Percentiles rank a stretch among this genome's conserved stretches.
Conservation (phyloP, 2,888 invertebrate species). For the Tigriopus californicus region DNA sequence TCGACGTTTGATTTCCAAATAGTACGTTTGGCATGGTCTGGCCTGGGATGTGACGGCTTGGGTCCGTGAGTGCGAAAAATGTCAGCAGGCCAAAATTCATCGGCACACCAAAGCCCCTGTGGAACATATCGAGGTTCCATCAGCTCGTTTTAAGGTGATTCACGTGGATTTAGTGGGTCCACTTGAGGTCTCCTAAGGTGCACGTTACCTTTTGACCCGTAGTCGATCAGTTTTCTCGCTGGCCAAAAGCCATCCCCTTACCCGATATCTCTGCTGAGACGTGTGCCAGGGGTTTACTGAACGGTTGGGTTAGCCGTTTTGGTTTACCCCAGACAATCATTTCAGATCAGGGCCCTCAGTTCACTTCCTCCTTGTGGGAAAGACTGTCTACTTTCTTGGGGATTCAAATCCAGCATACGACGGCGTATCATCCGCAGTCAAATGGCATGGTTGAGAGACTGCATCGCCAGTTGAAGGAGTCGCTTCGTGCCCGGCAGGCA, state of each 20-base stretch:
- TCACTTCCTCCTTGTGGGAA: conserved; percentile 18
- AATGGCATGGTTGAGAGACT: conserved; percentile 21
- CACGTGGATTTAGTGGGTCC: conserved; percentile 20
- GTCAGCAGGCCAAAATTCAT: conserved; percentile 17
- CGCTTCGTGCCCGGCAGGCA: conserved; percentile 17
- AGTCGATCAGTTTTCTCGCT: conserved; percentile 18
- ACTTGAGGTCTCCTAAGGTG: conserved; percentile 9
- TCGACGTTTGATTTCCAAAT: background rate
- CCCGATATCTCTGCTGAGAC: conserved; percentile 17
- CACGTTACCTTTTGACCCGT: conserved; percentile 18
- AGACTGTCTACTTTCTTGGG: background rate
- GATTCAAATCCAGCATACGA: conserved; percentile 1
- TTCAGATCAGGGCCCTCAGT: conserved; percentile 20
- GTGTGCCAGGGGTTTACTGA: conserved; percentile 18
- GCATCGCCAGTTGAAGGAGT: conserved; percentile 21
- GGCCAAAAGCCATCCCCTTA: conserved; percentile 21
- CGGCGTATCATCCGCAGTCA: conserved; percentile 13
- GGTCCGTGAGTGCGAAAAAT: conserved; percentile 15
- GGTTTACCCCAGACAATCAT: conserved; percentile 20
- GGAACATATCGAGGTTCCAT: conserved; percentile 16
- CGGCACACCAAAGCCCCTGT: conserved; percentile 17
- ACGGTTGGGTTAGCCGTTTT: conserved; percentile 20
- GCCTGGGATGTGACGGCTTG: conserved; percentile 16
- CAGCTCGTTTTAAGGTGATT: conserved; percentile 17
- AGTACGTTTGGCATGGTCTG: conserved; percentile 10